Evolutionary conservation across 1,140 invertebrate species (phyloP).

Genomic region (Battus philenor): DNA sequence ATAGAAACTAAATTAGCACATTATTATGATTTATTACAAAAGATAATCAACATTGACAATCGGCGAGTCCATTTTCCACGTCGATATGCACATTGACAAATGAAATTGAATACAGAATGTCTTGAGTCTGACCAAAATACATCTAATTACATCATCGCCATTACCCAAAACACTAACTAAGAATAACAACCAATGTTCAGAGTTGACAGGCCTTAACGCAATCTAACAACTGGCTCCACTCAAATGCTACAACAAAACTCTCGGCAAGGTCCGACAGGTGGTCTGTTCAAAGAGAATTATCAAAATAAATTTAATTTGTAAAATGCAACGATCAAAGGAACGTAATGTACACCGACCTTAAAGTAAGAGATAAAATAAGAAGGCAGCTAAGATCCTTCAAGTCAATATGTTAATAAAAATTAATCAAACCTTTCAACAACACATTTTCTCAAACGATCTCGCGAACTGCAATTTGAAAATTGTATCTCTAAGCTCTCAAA

Average conservation of each 20-base stretch:
- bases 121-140: constrained; percentile 11
- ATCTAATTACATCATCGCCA: constrained; percentile 14
- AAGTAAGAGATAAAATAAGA: no score
- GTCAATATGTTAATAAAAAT: constrained; percentile 6
- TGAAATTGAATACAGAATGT: constrained; percentile 8
- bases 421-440: constrained; percentile 12
- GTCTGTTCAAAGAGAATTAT: constrained; percentile 1
- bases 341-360: no score
- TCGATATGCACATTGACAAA: constrained; percentile 1
- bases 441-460: constrained; percentile 13
- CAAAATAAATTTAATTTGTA: neutral
- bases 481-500: neutral
- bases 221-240: neutral
- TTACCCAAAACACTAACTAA: constrained; percentile 13
- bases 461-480: constrained; percentile 8
- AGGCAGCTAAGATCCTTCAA: no score
- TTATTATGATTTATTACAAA: constrained; percentile 3
- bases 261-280: neutral
- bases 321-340: constrained; percentile 1
- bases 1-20: constrained; percentile 15
- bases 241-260: neutral
- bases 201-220: constrained; percentile 4
- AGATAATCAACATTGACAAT: constrained; percentile 7
- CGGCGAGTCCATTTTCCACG: constrained; percentile 11
- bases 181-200: constrained; percentile 1